A percentile compares a stretch with the other conserved stretches of the same genome.
Conservation (phyloP, 1,140 invertebrate genomes). For the Drosophila tsacasi region DNA sequence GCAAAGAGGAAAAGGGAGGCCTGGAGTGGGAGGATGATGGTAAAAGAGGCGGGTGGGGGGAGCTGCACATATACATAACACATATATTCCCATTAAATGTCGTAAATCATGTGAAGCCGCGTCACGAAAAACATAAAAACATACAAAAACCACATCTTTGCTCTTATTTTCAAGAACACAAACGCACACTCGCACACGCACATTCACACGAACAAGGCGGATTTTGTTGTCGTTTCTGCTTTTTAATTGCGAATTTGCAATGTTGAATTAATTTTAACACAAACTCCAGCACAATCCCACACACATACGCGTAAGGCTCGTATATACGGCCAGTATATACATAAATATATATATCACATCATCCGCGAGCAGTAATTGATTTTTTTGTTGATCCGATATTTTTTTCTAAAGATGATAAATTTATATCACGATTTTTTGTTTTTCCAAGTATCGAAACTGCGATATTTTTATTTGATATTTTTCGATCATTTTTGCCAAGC, state of each 20-base stretch:
- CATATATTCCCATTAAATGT: conserved; percentile 13
- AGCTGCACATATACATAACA: conserved; percentile 15
- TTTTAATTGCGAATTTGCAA: conserved; percentile 37
- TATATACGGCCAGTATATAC: conserved; percentile 30
- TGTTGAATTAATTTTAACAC: conserved; percentile 6
- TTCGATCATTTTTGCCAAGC: too few relatives aligned
- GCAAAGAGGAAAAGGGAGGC: conserved; percentile 14
- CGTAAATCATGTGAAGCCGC: conserved; percentile 19
- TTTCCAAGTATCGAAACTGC: too few relatives aligned
- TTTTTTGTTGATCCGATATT: too few relatives aligned
- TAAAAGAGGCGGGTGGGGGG: neutral
- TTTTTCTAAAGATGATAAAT: too few relatives aligned
- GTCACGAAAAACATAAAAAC: conserved; percentile 21
- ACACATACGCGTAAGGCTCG: neutral
- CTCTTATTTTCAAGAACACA: conserved; percentile 22
- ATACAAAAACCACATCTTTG: conserved; percentile 9
- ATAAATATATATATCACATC: conserved; percentile 37
- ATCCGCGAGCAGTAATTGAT: conserved; percentile 60
- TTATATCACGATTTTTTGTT: too few relatives aligned
- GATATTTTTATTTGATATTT: too few relatives aligned
- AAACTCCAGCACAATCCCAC: conserved; percentile 19
- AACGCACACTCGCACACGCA: conserved; percentile 35
- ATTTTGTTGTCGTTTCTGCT: conserved; percentile 17
- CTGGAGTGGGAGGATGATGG: conserved; percentile 15
- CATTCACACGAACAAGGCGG: conserved; percentile 35